phyloP scores from a whole-genome alignment of 2,888 invertebrate genomes.

The Troides helena region DNA sequence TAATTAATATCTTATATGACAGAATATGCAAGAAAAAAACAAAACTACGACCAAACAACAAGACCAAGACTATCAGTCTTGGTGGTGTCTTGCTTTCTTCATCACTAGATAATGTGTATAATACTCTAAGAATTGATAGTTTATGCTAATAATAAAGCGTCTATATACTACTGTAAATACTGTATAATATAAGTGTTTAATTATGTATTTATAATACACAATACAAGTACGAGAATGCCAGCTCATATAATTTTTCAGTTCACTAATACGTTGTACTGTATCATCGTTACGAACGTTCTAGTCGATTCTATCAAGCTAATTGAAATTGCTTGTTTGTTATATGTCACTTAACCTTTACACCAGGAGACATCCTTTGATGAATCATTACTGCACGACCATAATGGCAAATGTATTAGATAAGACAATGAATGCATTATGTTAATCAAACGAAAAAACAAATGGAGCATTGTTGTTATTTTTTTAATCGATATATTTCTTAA shows the following conservation, averaged over 20 bases:
- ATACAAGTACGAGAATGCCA: no score
- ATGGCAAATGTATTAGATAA: constrained; percentile 4
- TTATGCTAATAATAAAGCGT: no score
- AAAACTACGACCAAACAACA: no score
- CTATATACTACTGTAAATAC: no score
- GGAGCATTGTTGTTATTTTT: neutral
- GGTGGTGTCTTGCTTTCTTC: no score
- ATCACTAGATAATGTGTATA: no score
- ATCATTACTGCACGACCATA: neutral
- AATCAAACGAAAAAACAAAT: neutral
- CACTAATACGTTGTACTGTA: neutral
- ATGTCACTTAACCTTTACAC: neutral
- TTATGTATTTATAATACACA: no score
- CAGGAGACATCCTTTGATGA: neutral
- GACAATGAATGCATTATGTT: neutral
- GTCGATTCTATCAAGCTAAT: neutral
- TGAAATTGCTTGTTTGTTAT: neutral
- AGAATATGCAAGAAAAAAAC: no score
- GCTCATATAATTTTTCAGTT: neutral
- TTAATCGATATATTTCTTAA: neutral
- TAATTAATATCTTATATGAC: no score
- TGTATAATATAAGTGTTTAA: no score
- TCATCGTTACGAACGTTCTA: neutral
- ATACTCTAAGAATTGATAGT: no score
- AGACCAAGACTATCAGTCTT: no score